These are phyloP conservation scores for Cyprinella venusta DNA, from an alignment of 2,797 vertebrate genomes.

Conservation along the genomic window DNA sequence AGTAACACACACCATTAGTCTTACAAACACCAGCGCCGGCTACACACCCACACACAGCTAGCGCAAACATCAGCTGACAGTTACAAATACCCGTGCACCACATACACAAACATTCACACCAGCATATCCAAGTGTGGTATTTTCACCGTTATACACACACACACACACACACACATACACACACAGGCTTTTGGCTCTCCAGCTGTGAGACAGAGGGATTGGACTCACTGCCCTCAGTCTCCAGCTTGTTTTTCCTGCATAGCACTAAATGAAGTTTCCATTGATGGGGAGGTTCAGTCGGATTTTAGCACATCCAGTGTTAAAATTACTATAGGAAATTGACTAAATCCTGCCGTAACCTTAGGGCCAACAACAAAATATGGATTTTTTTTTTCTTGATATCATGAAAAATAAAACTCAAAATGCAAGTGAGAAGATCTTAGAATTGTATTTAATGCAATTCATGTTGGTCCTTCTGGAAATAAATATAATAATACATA, in stretches of 20 bases:
- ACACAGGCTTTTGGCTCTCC: conserved; percentile 31
- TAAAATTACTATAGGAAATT: conserved; percentile 16
- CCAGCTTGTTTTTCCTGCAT: conserved; percentile 49
- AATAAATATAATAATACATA: neutral
- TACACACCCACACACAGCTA: conserved; percentile 31
- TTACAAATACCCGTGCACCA: conserved; percentile 24
- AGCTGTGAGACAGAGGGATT: conserved; percentile 40
- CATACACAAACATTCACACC: conserved; percentile 27
- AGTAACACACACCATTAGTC: conserved; percentile 31
- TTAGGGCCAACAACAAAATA: neutral
- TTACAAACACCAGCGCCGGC: conserved; percentile 18
- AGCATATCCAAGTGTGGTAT: conserved; percentile 9
- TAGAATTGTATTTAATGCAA: neutral
- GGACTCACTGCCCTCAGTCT: conserved; percentile 47
- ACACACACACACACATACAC: conserved; percentile 35
- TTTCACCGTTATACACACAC: conserved; percentile 13
- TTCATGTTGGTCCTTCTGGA: neutral
- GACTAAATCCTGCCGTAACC: conserved; percentile 14
- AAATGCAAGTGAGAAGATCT: neutral
- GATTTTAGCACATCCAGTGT: conserved; percentile 23
- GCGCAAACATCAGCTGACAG: conserved; percentile 13
- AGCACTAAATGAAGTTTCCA: conserved; percentile 53
- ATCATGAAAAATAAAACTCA: too few species aligned
- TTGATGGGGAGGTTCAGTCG: conserved; percentile 15
- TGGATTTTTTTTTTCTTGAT: neutral